Evolutionary conservation across 2,113 vertebrate genomes (phyloP), one percentile per base, ranked within the genome.

Genomic region (Meriones unguiculatus): DNA sequence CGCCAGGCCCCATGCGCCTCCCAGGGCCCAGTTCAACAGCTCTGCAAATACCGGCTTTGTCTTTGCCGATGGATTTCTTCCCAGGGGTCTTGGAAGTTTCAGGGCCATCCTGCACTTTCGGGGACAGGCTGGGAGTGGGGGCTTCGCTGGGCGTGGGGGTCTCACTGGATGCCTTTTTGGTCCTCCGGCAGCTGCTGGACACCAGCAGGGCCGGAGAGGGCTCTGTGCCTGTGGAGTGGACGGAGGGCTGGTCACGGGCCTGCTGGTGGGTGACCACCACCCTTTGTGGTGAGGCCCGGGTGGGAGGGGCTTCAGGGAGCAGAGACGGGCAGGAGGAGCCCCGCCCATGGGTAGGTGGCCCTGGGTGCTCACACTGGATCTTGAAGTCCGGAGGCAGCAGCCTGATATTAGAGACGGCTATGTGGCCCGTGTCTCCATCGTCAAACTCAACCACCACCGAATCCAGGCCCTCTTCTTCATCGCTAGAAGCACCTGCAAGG

Each of bases 381-480:
- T 99, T 99, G 98, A 99, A 99, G 98, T 99, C 99, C 0, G 99
- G 99, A 38, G 99, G 99, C 94, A 99, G 98, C 57, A 99, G 98
- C 94, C 99, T 99, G 97, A 99, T 99, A 96, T 99, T 99, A 91
- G 98, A 99, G 77, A 99, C 98, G 0, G 99, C 99, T 87, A 99
- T 99, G 98, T 99, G 99, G 24, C 99, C 99, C 0, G 99, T 98
- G 98, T 99, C 99, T 46, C 99, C 99, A 1, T 99, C 99, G 3
- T 99, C 99, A 54, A 99, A 99, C 97, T 99, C 99, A 86, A 99
- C 99, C 97, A 99, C 98, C 95, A 99, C 99, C 0, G 99, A 99
- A 46, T 99, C 99, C 46, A 98, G 93, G 46, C 99, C 99, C 0
- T 99, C 98, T 46, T 99, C 99, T 72, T 99, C 98, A 3, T 98